These are phyloP conservation scores for Sarcophaga bullata DNA, from an alignment of 1,140 invertebrate species.

Conservation along the genomic window DNA sequence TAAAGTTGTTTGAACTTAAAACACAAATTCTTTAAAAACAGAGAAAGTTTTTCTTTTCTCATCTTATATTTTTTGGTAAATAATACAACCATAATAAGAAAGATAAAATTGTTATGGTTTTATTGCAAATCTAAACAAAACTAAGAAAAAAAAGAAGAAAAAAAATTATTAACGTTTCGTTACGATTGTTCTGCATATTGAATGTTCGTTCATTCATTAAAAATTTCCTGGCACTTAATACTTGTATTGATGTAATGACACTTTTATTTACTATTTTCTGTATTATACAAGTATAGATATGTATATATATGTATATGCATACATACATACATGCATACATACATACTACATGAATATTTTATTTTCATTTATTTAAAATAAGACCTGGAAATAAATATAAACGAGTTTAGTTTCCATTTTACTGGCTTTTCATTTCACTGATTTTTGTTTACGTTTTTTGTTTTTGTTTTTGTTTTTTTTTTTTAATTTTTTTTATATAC, in stretches of 20 bases:
- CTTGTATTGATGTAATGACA: slow-evolving; percentile 26
- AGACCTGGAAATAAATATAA: neutral
- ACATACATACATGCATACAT: too few relatives aligned
- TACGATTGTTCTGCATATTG: neutral
- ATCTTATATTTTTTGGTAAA: neutral
- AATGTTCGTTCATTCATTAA: slow-evolving; percentile 26
- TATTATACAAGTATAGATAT: too few relatives aligned
- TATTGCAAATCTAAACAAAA: neutral
- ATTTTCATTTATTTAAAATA: too few relatives aligned
- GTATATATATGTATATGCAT: too few relatives aligned
- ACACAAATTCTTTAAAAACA: slow-evolving; percentile 4
- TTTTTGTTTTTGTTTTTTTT: neutral
- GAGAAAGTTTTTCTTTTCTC: neutral
- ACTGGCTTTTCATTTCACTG: slow-evolving; percentile 26
- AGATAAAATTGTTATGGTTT: neutral
- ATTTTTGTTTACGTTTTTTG: neutral
- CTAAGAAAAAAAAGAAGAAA: too few relatives aligned
- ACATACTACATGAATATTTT: too few relatives aligned
- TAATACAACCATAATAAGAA: neutral
- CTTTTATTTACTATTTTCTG: neutral
- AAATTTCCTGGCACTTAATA: slow-evolving; percentile 13
- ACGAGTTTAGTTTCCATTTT: slow-evolving; percentile 12
- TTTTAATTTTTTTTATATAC: neutral
- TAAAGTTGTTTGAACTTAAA: slow-evolving; percentile 9
- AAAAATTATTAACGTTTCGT: neutral